phyloP scores from a whole-genome alignment of 2,797 vertebrate species.

The Danio aesculapii region DNA sequence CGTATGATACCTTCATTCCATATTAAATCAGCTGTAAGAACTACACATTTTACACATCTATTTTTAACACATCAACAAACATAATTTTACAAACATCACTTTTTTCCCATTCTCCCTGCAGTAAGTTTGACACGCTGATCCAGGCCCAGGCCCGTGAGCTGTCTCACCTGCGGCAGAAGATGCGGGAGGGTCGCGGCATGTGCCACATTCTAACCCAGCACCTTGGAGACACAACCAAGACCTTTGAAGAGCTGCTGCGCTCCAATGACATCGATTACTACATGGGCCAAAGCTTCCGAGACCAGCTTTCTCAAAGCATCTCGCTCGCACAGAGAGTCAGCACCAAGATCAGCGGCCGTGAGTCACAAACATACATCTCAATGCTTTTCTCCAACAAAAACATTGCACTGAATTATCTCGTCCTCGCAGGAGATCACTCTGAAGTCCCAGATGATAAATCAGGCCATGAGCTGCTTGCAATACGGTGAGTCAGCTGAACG shows the following conservation, averaged over 20 bases:
- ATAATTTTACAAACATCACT: no score
- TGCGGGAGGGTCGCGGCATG: slow-evolving; percentile 83
- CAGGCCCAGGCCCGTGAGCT: slow-evolving; percentile 94
- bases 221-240: slow-evolving; percentile 83
- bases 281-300: slow-evolving; percentile 90
- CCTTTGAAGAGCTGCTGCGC: slow-evolving; percentile 91
- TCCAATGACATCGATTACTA: slow-evolving; percentile 93
- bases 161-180: slow-evolving; percentile 87
- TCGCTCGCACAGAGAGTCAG: slow-evolving; percentile 80
- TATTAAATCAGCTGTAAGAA: not conserved
- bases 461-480: slow-evolving; percentile 81
- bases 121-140: slow-evolving; percentile 90
- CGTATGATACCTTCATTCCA: no score
- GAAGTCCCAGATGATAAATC: slow-evolving; percentile 83
- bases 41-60: not conserved
- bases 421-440: slow-evolving; percentile 81
- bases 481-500: slow-evolving; percentile 81
- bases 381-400: not conserved
- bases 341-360: slow-evolving; percentile 83
- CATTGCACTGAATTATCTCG: slow-evolving; percentile 40
- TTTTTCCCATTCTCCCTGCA: slow-evolving; percentile 58
- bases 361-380: slow-evolving; percentile 63
- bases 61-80: not conserved
- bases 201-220: slow-evolving; percentile 87
- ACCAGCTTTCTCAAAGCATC: slow-evolving; percentile 86